Base-by-base conservation (phyloP, 2,888 invertebrate genomes). In the Lasius platythorax region DNA sequence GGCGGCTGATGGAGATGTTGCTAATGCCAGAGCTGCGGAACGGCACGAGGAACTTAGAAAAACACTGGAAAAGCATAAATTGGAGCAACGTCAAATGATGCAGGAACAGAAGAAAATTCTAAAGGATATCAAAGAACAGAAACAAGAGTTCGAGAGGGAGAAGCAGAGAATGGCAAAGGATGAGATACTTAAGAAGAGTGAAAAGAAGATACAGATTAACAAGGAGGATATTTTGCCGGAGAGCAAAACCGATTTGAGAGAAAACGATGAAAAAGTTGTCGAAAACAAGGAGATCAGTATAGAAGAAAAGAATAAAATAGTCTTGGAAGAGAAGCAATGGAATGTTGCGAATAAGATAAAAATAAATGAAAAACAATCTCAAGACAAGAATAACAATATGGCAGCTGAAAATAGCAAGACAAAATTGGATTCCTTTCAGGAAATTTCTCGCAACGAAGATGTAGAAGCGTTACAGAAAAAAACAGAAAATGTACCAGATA, bases 101-200 rank as follows among this genome's bases (percentile, higher is more conserved):
- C 96, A 97, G 89, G 96, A 97, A 92, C 97, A 97, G 90, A 96
- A 97, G 89, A 96, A 96, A 92, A 95, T 97, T 84, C 93, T 97
- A 67, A 95, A 96, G 86, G 96, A 97, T 92, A 95, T 97, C 33
- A 96, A 96, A 82, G 96, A 96, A 87, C 96, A 96, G 6, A 96
- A 96, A 83, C 94, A 96, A 85, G 96, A 96, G 88, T 89, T 96
- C 6, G 94, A 95, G 88, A 94, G 85, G 92, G 94, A 87, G 73
- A 87, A 84, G 61, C 79, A 83, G 43, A 86, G 30, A 82, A 82
- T 85, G 58, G 82, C 87, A 6, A 87, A 90, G 64, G 83, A 84
- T 23, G 81, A 84, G 6, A 63, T 78, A 68, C 11, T 67, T 91
- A 82, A 87, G 53, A 70, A 87, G 66, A 86, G 63, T 70, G 87